Evolutionary conservation across 1,140 invertebrate species (phyloP).

Genomic region (Danaus melanippus): DNA sequence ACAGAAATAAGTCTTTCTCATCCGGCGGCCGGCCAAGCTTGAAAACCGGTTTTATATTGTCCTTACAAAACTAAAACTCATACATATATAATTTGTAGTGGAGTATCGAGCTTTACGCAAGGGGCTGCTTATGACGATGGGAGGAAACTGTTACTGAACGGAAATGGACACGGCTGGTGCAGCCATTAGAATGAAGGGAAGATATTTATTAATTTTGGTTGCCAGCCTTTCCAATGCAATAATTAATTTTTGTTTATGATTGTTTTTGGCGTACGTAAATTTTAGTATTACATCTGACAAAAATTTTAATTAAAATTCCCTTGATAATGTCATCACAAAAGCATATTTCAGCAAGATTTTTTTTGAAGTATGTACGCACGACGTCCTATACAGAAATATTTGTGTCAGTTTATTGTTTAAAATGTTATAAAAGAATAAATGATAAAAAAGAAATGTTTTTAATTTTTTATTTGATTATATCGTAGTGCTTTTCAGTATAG

Average conservation of each 20-base stretch:
- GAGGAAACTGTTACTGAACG: constrained; percentile 62
- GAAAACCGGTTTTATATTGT: constrained; percentile 58
- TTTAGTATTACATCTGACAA: neutral
- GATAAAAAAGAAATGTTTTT: no score
- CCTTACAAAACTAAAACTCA: constrained; percentile 48
- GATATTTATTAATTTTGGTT: constrained; percentile 22
- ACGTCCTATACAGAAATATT: no score
- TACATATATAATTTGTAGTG: constrained; percentile 53
- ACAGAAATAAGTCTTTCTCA: constrained; percentile 61
- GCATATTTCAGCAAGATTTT: constrained; percentile 5
- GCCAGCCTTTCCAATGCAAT: no score
- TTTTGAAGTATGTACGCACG: no score
- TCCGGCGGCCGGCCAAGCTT: constrained; percentile 39
- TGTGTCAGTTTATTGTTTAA: no score
- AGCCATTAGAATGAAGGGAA: constrained; percentile 34
- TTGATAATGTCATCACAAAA: constrained; percentile 8
- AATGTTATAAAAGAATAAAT: no score
- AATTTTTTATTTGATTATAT: no score
- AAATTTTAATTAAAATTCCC: constrained; percentile 13
- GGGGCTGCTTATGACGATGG: constrained; percentile 32
- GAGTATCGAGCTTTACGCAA: constrained; percentile 38
- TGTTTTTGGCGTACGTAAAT: no score
- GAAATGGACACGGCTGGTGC: constrained; percentile 47
- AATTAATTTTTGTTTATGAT: no score
- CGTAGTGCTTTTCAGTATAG: neutral